Conservation (phyloP, 2,797 vertebrate species). For the Loriculus beryllinus region DNA sequence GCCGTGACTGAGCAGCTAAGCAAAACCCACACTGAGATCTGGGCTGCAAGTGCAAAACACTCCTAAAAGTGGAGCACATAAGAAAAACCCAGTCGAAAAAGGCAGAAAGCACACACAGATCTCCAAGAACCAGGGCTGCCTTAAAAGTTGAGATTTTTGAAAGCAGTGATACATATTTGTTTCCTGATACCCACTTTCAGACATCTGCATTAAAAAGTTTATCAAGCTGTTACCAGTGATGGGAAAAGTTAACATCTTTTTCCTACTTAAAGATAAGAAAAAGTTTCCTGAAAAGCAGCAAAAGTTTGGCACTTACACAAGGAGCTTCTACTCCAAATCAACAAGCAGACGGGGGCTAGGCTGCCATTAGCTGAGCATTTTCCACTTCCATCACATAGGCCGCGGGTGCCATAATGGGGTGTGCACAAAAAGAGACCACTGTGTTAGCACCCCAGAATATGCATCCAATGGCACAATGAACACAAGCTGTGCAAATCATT, state of each 20-base stretch:
- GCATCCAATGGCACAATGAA: not conserved
- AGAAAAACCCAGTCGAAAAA: not conserved
- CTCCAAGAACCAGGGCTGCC: not conserved
- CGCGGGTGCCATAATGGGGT: accelerated
- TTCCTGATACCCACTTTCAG: not conserved
- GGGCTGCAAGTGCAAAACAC: not conserved
- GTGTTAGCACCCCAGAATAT: not conserved
- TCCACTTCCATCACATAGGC: accelerated
- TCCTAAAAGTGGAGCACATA: not conserved
- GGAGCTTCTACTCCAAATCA: not conserved
- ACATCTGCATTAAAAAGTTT: not conserved
- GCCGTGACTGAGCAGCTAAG: accelerated
- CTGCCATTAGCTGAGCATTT: not conserved
- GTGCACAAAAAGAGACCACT: accelerated
- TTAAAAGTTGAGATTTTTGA: not conserved
- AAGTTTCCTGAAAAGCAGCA: not conserved
- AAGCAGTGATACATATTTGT: not conserved
- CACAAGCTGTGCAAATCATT: not conserved
- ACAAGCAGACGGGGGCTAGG: not conserved
- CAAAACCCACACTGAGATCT: not conserved
- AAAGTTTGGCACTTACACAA: not conserved
- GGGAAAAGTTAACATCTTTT: not conserved
- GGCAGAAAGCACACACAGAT: not conserved
- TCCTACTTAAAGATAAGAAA: not conserved
- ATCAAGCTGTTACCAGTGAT: not conserved